Conservation (phyloP, 2,113 vertebrate genomes). For the Leptobrachium ailaonicum region DNA sequence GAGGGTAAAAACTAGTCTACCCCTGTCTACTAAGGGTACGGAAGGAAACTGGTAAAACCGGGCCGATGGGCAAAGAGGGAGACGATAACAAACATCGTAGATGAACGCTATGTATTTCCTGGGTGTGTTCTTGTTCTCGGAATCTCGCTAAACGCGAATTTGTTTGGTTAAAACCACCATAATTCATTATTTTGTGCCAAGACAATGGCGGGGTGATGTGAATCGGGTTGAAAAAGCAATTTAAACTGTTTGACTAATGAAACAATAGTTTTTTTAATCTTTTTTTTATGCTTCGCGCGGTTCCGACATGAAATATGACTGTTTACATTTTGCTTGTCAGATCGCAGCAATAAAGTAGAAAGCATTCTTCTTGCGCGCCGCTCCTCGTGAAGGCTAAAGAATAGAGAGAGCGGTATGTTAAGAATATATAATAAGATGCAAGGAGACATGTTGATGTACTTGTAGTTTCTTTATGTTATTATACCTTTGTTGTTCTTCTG, state of each 20-base stretch:
- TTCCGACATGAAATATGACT: conserved; percentile 38
- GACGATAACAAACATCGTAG: too few relatives aligned
- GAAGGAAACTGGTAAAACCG: too few relatives aligned
- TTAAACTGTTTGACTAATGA: conserved; percentile 41
- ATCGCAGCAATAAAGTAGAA: conserved; percentile 21
- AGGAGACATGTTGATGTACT: conserved; percentile 39
- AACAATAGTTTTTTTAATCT: conserved; percentile 36
- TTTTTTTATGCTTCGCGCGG: conserved; percentile 5
- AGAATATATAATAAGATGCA: conserved; percentile 52
- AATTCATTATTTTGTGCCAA: conserved; percentile 20
- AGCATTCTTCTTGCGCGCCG: neutral
- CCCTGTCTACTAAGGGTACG: too few relatives aligned
- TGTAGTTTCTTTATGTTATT: conserved; percentile 27
- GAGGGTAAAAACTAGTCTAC: too few relatives aligned
- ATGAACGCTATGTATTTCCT: too few relatives aligned
- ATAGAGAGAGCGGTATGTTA: conserved; percentile 43
- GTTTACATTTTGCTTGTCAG: conserved; percentile 42
- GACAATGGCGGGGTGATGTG: neutral
- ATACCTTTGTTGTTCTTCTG: conserved; percentile 3
- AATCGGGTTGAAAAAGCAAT: conserved; percentile 30
- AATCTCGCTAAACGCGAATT: neutral
- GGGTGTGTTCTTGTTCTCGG: too few relatives aligned
- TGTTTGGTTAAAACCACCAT: neutral
- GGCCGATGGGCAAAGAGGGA: too few relatives aligned
- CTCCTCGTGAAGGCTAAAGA: conserved; percentile 50